Evolutionary conservation across 2,888 invertebrate genomes (phyloP).

Genomic region (Bruchidius siliquastri): DNA sequence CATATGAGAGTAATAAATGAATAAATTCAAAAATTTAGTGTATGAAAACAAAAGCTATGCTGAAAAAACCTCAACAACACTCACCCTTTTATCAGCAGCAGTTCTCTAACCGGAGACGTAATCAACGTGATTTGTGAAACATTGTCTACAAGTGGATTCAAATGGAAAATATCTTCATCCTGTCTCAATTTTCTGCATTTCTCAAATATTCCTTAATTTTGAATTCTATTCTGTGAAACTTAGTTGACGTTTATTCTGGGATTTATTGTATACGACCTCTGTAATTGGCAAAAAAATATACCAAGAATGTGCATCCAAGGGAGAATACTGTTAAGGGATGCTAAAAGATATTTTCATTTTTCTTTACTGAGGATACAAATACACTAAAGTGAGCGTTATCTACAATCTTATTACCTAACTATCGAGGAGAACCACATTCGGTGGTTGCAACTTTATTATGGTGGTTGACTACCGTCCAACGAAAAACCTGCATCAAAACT

Average conservation of each 20-base stretch:
- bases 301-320: slow-evolving; percentile 9
- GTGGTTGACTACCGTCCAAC: too few species aligned
- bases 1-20: too few species aligned
- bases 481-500: too few species aligned
- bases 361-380: background rate
- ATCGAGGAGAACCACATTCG: too few species aligned
- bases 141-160: background rate
- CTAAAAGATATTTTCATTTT: slow-evolving; percentile 13
- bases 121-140: background rate
- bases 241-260: slow-evolving; percentile 25
- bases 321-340: slow-evolving; percentile 18
- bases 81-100: background rate
- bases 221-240: slow-evolving; percentile 22
- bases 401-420: too few species aligned
- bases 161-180: slow-evolving; percentile 21
- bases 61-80: background rate
- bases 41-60: background rate
- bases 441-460: too few species aligned
- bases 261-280: slow-evolving; percentile 26
- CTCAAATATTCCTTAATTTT: slow-evolving; percentile 23
- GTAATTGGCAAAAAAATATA: slow-evolving; percentile 30
- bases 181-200: slow-evolving; percentile 18
- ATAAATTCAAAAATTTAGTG: too few species aligned
- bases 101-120: background rate
- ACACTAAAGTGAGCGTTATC: too few species aligned